These are phyloP conservation scores for Mycetomoellerius zeteki DNA, from an alignment of 1,140 invertebrate genomes.

Conservation along the genomic window DNA sequence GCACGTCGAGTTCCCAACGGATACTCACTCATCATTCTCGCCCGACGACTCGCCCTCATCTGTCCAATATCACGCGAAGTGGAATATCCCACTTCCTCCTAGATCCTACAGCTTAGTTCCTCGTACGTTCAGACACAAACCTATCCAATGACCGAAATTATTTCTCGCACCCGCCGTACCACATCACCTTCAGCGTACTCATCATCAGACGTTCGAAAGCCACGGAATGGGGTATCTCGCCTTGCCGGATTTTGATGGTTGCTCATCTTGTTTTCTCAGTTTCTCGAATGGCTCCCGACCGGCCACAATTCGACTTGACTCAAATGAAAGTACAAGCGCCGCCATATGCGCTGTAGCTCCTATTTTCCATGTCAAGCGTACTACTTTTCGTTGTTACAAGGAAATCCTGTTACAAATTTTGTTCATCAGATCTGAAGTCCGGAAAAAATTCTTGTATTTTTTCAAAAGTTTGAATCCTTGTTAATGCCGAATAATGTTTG, in stretches of 20 bases:
- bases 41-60: conserved; percentile 3
- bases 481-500: not conserved
- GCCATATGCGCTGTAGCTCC: not conserved
- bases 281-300: not conserved
- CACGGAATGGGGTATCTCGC: not conserved
- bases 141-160: conserved; percentile 28
- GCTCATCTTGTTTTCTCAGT: conserved; percentile 52
- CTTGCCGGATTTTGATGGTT: conserved; percentile 17
- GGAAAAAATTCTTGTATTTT: not conserved
- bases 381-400: conserved; percentile 1
- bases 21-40: conserved; percentile 23
- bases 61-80: conserved; percentile 49
- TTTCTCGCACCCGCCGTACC: conserved; percentile 36
- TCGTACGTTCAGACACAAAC: not conserved
- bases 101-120: not conserved
- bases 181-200: conserved; percentile 17
- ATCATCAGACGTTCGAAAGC: not conserved
- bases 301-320: not conserved
- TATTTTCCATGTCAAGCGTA: not conserved
- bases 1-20: conserved; percentile 43
- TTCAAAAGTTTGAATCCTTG: not conserved
- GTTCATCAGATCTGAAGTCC: not conserved
- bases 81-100: conserved; percentile 33
- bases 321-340: conserved; percentile 23
- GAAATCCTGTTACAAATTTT: conserved; percentile 7